Percentiles rank a stretch among this genome's conserved stretches.
phyloP scores from a whole-genome alignment of 2,888 invertebrate species.

The Apamea crenata region DNA sequence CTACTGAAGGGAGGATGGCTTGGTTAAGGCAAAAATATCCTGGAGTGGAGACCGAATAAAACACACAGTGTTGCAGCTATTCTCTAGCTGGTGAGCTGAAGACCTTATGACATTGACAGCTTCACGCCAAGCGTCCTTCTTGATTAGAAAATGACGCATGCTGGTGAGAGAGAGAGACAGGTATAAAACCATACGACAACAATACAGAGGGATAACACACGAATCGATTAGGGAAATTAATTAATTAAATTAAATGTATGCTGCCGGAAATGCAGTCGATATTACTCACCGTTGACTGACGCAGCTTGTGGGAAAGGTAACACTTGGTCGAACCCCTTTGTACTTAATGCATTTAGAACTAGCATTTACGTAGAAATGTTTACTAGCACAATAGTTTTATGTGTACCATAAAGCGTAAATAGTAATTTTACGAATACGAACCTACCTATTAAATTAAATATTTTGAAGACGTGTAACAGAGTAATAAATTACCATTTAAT shows the following conservation, averaged over 20 bases:
- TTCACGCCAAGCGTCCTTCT: no score
- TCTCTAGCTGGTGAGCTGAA: no score
- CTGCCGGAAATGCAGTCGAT: constrained; percentile 5
- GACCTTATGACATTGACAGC: no score
- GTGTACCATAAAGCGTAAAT: neutral
- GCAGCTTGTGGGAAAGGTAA: constrained; percentile 28
- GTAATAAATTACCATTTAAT: constrained; percentile 26
- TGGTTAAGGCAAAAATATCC: no score
- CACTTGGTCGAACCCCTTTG: constrained; percentile 28
- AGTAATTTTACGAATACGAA: neutral
- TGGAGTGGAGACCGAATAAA: no score
- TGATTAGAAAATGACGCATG: no score
- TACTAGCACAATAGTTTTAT: neutral
- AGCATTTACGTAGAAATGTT: neutral
- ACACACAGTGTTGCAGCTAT: no score
- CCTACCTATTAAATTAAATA: neutral
- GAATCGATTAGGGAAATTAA: neutral
- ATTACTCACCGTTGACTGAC: neutral
- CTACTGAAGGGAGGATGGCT: no score
- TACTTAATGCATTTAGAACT: constrained; percentile 1
- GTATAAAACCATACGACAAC: no score
- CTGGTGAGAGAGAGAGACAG: no score
- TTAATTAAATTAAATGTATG: constrained; percentile 7
- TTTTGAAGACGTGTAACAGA: neutral
- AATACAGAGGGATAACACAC: neutral